Evolutionary conservation across 2,113 vertebrate species (phyloP).

Genomic region (Tylochromis polylepis): DNA sequence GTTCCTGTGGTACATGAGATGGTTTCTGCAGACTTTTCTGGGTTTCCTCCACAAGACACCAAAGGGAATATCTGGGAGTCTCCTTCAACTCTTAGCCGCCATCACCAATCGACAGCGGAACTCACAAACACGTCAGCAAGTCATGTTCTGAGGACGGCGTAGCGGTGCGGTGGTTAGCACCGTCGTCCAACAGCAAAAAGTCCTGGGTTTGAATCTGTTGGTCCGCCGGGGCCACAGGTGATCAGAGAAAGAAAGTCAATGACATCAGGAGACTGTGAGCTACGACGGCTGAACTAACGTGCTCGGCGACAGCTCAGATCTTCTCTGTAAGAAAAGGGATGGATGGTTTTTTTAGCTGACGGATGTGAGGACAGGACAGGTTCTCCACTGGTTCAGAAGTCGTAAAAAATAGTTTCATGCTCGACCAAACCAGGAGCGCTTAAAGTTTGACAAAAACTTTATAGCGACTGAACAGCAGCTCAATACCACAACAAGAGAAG

Average conservation of each 20-base stretch:
- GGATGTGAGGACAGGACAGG: background rate
- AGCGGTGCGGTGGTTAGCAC: background rate
- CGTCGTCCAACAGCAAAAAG: background rate
- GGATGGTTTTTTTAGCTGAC: background rate
- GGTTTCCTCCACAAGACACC: background rate
- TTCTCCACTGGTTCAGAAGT: background rate
- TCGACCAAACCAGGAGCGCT: background rate
- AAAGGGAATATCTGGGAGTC: background rate
- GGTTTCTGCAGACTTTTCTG: background rate
- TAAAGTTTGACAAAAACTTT: background rate
- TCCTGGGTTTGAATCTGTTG: background rate
- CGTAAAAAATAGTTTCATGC: background rate
- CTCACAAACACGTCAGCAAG: background rate
- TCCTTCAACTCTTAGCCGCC: background rate
- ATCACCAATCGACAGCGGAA: background rate
- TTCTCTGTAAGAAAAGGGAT: background rate
- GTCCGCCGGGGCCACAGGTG: background rate
- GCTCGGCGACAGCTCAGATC: background rate
- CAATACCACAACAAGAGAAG: background rate
- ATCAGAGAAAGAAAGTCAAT: background rate
- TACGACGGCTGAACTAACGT: background rate
- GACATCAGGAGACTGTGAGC: background rate
- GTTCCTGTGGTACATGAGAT: background rate
- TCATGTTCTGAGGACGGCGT: background rate
- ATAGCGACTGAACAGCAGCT: background rate